Evolutionary conservation across 2,113 vertebrate species (phyloP).

Genomic region (Ctenodactylus gundi): DNA sequence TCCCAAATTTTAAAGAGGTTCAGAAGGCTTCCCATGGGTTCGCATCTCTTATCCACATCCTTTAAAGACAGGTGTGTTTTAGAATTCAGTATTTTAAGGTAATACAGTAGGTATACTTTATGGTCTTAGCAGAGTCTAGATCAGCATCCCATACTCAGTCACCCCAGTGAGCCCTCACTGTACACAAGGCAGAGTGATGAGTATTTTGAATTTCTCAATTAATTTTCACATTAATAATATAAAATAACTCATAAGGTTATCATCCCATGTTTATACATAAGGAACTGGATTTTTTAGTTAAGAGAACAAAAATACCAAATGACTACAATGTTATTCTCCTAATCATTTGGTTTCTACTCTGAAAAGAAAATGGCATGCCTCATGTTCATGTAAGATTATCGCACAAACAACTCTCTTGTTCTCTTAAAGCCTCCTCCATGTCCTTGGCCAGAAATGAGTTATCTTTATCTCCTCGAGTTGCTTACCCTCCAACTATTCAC

Average conservation of each 20-base stretch:
- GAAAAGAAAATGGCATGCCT: neutral
- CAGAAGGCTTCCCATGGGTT: neutral
- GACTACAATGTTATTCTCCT: neutral
- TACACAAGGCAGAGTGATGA: neutral
- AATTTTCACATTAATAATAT: neutral
- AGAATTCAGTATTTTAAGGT: conserved; percentile 28
- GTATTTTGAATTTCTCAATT: neutral
- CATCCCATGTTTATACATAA: neutral
- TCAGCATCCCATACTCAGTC: neutral
- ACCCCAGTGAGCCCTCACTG: neutral
- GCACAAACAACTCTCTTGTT: neutral
- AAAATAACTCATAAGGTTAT: neutral
- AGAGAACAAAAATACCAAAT: neutral
- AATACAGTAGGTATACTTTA: neutral
- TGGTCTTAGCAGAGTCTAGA: neutral
- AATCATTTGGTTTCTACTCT: neutral
- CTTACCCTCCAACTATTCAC: neutral
- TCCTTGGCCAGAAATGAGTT: neutral
- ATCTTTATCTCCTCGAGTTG: neutral
- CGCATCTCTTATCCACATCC: neutral
- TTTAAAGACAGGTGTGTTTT: neutral
- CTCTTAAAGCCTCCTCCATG: neutral
- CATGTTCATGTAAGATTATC: neutral
- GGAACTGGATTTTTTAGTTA: neutral
- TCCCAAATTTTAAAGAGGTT: neutral